Conservation (phyloP, 2,797 vertebrate genomes). For the Molossus alvarezi region DNA sequence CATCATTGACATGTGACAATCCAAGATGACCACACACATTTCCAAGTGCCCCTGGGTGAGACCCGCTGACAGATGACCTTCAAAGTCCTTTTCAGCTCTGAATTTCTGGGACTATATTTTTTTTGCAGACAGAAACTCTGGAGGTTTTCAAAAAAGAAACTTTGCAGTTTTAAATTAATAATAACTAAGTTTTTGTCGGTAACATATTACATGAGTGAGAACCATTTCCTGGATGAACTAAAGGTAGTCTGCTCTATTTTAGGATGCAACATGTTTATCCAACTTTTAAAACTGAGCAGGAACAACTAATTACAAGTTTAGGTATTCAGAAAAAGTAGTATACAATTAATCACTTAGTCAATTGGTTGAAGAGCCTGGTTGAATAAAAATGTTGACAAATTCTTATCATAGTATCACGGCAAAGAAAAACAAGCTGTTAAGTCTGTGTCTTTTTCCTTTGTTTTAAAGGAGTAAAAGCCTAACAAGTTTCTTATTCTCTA, state of each 20-base stretch:
- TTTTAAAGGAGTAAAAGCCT: conserved; percentile 53
- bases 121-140: conserved; percentile 53
- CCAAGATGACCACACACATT: not conserved
- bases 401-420: conserved; percentile 49
- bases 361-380: conserved; percentile 5
- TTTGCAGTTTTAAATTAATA: conserved; percentile 70
- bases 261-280: conserved; percentile 49
- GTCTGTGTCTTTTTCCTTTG: conserved; percentile 29
- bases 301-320: conserved; percentile 69
- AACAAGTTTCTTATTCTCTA: not conserved
- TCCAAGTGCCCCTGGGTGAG: not conserved
- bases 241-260: conserved; percentile 53
- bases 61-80: not conserved
- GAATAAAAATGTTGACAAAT: conserved; percentile 69
- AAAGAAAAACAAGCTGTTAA: conserved; percentile 48
- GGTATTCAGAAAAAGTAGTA: conserved; percentile 65
- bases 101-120: conserved; percentile 50
- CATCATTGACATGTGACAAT: not conserved
- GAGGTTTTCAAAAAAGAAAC: not conserved
- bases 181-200: conserved; percentile 74
- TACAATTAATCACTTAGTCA: conserved; percentile 70
- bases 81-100: not conserved
- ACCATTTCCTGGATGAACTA: conserved; percentile 74
- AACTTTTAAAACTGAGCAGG: conserved; percentile 63
- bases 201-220: conserved; percentile 58